phyloP scores from a whole-genome alignment of 2,888 invertebrate genomes.

The Colletes collaris region DNA sequence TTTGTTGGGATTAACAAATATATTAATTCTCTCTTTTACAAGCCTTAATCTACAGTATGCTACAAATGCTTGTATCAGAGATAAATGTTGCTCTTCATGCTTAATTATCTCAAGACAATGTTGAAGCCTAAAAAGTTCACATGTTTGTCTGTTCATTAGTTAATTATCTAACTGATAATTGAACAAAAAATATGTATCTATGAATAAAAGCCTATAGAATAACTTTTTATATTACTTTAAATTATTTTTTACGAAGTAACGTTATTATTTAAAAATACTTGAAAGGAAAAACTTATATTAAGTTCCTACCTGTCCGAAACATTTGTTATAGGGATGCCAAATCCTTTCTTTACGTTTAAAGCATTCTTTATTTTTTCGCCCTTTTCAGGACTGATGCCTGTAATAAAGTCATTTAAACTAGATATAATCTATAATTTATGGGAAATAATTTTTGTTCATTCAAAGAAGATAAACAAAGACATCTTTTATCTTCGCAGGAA shows the following conservation, averaged over 20 bases:
- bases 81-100: conserved; percentile 58
- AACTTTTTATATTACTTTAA: neutral
- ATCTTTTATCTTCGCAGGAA: too few species aligned
- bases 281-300: too few species aligned
- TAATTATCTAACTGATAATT: too few species aligned
- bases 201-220: neutral
- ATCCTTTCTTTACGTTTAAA: conserved; percentile 19
- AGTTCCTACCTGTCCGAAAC: conserved; percentile 28
- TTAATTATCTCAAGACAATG: conserved; percentile 55
- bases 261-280: too few species aligned
- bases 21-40: conserved; percentile 52
- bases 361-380: conserved; percentile 27
- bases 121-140: conserved; percentile 18
- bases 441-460: too few species aligned
- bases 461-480: too few species aligned
- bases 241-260: neutral
- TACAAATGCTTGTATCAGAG: conserved; percentile 63
- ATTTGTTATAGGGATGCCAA: neutral
- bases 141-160: neutral
- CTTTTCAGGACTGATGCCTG: conserved; percentile 32
- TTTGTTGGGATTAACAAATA: conserved; percentile 62
- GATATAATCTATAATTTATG: neutral
- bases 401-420: conserved; percentile 10
- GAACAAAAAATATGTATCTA: too few species aligned
- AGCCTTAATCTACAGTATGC: conserved; percentile 65